A percentile compares a stretch with the other conserved stretches of the same genome.
Evolutionary conservation across 2,797 vertebrate genomes (phyloP).

Genomic region (Rhinogobio ventralis): DNA sequence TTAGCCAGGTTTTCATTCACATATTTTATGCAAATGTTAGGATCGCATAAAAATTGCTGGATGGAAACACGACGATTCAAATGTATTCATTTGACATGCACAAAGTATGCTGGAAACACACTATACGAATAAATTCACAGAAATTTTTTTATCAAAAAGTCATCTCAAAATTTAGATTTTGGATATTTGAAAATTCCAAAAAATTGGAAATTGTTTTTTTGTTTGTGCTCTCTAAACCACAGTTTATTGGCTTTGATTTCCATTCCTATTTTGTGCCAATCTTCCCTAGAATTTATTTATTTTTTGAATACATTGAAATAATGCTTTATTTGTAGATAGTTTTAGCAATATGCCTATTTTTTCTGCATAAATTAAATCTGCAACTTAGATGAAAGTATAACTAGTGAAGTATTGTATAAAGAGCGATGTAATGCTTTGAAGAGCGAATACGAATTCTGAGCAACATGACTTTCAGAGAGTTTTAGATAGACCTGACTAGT

Average conservation of each 20-base stretch:
- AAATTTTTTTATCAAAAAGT: background rate
- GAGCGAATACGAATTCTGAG: background rate
- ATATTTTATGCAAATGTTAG: background rate
- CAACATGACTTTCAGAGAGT: background rate
- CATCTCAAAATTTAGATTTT: background rate
- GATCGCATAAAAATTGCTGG: background rate
- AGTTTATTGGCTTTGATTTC: background rate
- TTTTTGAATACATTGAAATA: background rate
- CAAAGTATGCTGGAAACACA: background rate
- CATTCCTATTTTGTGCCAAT: background rate
- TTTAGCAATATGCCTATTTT: background rate
- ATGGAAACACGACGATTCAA: no score
- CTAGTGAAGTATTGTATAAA: background rate
- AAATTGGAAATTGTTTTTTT: background rate
- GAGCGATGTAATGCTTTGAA: background rate
- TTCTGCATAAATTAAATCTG: background rate
- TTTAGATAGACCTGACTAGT: background rate
- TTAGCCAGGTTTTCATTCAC: background rate
- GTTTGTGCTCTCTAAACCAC: background rate
- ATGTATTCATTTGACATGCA: background rate
- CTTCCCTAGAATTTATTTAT: no score
- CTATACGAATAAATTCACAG: background rate
- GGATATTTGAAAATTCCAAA: background rate
- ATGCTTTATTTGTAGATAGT: background rate
- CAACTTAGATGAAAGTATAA: background rate